Evolutionary conservation across 2,113 vertebrate species (phyloP), one percentile per base, ranked within the genome.

Genomic region (Mus pahari): DNA sequence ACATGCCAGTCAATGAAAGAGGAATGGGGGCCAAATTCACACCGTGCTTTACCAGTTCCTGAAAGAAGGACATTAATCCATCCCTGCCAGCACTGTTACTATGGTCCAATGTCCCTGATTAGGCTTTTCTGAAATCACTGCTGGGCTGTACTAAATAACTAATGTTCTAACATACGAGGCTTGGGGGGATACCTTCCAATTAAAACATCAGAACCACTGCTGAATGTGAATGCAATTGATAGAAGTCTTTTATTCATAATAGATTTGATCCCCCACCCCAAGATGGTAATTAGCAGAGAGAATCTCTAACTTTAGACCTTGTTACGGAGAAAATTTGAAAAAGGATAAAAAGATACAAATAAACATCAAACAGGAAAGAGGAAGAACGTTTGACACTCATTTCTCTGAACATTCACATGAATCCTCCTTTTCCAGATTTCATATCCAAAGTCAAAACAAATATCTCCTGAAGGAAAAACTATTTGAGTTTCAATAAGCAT

Each of bases 371-470:
- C 2, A 60, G 24, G 33, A 36, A 12, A 4, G n/a, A 28, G 11
- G 6, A 33, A 90, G 20, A 87, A 3, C 7, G 2, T 58, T 82
- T 58, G 22, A 55, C 20, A 58, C 5, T 26, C 20, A 39, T 82
- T 58, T 60, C 36, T 82, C 13, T 39, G 79, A 82, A 60, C 33
- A 91, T 33, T 13, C 33, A 28, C 3, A 8, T 19, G 26, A 60
- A 11, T 91, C 7, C 3, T 8, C 45, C 24, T 75, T 92, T 77
- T 33, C 22, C 62, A 62, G 53, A 62, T 74, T 86, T 75, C 36
- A 68, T 55, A 94, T 55, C 33, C 58, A 66, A 94, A 95, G 53
- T 86, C 36, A 95, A 94, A 97, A 82, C 28, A 71, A 86, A 45
- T 14, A 1, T 42, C 50, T 86, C 45, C 12, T 19, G 11, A 81